phyloP scores from a whole-genome alignment of 1,140 invertebrate genomes.

The Drosophila busckii region DNA sequence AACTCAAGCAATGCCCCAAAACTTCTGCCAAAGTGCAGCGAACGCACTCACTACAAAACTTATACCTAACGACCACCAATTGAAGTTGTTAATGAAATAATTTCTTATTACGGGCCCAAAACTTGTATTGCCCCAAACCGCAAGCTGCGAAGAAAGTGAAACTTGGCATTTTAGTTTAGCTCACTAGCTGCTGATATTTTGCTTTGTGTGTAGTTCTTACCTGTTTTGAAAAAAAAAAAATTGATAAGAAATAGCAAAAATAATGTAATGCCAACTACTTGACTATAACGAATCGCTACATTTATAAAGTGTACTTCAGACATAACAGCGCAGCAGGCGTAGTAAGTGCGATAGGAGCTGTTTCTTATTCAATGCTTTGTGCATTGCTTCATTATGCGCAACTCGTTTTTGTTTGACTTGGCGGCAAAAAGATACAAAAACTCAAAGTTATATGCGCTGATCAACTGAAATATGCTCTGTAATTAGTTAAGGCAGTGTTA shows the following conservation, averaged over 20 bases:
- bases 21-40: constrained; percentile 35
- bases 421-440: no score
- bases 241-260: constrained; percentile 11
- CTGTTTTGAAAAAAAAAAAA: constrained; percentile 22
- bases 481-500: no score
- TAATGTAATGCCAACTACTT: constrained; percentile 14
- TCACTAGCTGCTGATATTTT: constrained; percentile 48
- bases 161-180: constrained; percentile 60
- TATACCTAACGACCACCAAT: constrained; percentile 54
- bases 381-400: constrained; percentile 74
- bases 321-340: no score
- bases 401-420: constrained; percentile 72
- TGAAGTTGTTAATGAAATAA: constrained; percentile 75
- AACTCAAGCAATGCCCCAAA: constrained; percentile 40
- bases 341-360: background rate
- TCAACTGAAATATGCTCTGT: no score
- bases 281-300: constrained; percentile 35
- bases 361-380: constrained; percentile 34
- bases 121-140: constrained; percentile 17
- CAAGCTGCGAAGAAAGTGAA: constrained; percentile 54
- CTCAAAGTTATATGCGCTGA: no score
- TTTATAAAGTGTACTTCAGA: constrained; percentile 41
- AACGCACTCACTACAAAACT: constrained; percentile 37
- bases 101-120: constrained; percentile 49
- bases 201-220: constrained; percentile 67